Percentiles rank a stretch among this genome's conserved stretches.
Conservation (phyloP, 2,888 invertebrate species). For the Colletes collaris region DNA sequence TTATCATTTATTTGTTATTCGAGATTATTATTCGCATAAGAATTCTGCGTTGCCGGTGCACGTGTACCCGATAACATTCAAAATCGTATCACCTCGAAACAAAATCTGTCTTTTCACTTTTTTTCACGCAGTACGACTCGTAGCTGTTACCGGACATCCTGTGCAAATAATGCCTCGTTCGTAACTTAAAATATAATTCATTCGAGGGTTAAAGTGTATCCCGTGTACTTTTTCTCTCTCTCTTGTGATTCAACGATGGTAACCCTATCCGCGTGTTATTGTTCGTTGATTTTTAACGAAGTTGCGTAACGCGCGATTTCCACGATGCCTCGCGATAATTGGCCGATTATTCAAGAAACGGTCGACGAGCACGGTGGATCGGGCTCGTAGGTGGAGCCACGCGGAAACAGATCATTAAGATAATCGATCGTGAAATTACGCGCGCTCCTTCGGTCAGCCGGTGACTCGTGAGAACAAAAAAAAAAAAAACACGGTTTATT, state of each 20-base stretch:
- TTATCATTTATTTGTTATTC: no score
- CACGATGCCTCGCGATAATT: constrained; percentile 33
- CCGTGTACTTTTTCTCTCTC: no score
- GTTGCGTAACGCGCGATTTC: constrained; percentile 32
- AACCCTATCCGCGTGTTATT: background rate
- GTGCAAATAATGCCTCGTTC: no score
- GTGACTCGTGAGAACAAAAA: constrained; percentile 18
- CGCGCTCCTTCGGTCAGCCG: constrained; percentile 26
- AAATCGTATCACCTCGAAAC: no score
- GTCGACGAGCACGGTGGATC: constrained; percentile 5
- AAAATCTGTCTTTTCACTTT: no score
- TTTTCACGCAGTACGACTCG: no score
- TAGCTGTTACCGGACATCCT: no score
- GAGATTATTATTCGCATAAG: no score
- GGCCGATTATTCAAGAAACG: constrained; percentile 45
- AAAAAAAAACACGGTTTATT: constrained; percentile 19
- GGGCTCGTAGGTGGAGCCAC: constrained; percentile 39
- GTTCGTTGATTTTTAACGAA: constrained; percentile 3
- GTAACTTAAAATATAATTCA: no score
- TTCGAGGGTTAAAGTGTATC: no score
- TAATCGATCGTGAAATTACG: constrained; percentile 50
- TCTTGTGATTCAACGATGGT: background rate
- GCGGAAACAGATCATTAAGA: constrained; percentile 55
- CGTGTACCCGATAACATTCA: no score
- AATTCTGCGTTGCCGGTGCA: no score